A percentile compares a stretch with the other conserved stretches of the same genome.
phyloP scores from a whole-genome alignment of 2,113 vertebrate genomes.

The Scophthalmus maximus region DNA sequence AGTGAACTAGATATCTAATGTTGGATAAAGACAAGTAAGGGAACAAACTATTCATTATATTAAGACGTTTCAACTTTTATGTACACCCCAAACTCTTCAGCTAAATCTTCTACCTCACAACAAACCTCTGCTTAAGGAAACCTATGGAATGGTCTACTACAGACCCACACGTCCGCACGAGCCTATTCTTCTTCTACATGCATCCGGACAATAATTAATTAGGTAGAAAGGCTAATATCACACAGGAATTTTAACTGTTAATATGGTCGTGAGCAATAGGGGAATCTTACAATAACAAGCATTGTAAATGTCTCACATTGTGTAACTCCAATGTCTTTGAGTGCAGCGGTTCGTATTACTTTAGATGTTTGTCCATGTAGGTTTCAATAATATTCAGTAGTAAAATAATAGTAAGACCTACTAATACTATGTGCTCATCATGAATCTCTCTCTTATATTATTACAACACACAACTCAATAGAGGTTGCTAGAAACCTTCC shows the following conservation, averaged over 20 bases:
- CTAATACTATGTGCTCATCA: neutral
- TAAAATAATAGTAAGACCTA: too few species aligned
- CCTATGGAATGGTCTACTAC: conserved; percentile 9
- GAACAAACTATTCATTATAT: conserved; percentile 53
- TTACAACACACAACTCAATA: neutral
- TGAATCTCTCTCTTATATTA: too few species aligned
- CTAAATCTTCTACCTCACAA: conserved; percentile 36
- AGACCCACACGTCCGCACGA: conserved; percentile 10
- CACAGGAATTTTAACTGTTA: neutral
- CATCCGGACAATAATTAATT: conserved; percentile 12
- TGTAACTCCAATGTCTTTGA: conserved; percentile 21
- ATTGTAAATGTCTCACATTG: neutral
- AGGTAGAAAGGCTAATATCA: conserved; percentile 9
- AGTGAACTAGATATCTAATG: conserved; percentile 31
- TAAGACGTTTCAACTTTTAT: conserved; percentile 44
- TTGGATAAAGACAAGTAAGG: conserved; percentile 41
- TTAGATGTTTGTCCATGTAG: conserved; percentile 14
- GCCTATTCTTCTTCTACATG: conserved; percentile 12
- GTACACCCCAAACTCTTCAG: conserved; percentile 34
- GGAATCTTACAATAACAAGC: conserved; percentile 4
- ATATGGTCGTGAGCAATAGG: neutral
- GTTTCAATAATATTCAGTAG: conserved; percentile 33
- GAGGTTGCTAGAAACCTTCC: neutral
- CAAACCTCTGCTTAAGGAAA: neutral
- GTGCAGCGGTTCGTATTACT: conserved; percentile 12